Evolutionary conservation across 2,113 vertebrate species (phyloP).

Genomic region (Platysteira castanea): DNA sequence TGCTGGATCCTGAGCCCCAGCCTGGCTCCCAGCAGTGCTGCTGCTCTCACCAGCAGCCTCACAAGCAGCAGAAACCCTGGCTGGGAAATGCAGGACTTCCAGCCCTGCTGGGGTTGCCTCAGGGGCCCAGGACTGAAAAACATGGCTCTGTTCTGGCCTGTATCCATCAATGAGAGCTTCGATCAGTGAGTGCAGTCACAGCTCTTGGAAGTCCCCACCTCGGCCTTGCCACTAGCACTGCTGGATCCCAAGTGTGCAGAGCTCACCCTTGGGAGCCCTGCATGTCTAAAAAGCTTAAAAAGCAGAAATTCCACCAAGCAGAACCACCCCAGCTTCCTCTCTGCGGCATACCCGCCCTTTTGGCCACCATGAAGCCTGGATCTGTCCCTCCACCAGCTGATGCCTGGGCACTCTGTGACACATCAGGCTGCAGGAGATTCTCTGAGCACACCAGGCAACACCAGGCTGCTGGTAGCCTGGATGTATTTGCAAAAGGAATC

Average conservation of each 20-base stretch:
- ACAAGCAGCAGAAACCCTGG: background rate
- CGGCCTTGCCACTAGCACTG: background rate
- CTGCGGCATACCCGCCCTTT: background rate
- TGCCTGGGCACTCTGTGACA: background rate
- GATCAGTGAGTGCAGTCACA: background rate
- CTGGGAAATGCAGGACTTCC: background rate
- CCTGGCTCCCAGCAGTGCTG: background rate
- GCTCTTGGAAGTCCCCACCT: background rate
- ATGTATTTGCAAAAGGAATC: background rate
- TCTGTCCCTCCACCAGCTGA: background rate
- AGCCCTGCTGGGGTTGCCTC: background rate
- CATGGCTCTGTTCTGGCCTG: background rate
- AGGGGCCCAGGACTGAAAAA: background rate
- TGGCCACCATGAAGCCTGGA: background rate
- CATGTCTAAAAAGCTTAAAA: background rate
- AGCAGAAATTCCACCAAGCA: background rate
- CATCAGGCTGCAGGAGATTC: background rate
- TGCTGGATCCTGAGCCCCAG: background rate
- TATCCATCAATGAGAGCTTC: background rate
- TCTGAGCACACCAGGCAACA: background rate
- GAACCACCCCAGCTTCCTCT: background rate
- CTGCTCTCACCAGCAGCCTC: constrained; percentile 10
- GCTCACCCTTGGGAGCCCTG: background rate
- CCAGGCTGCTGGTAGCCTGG: background rate
- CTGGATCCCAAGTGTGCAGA: background rate